Evolutionary conservation across 2,888 invertebrate genomes (phyloP), one percentile per base, ranked within the genome.

Genomic region (Anthrax anthrax): DNA sequence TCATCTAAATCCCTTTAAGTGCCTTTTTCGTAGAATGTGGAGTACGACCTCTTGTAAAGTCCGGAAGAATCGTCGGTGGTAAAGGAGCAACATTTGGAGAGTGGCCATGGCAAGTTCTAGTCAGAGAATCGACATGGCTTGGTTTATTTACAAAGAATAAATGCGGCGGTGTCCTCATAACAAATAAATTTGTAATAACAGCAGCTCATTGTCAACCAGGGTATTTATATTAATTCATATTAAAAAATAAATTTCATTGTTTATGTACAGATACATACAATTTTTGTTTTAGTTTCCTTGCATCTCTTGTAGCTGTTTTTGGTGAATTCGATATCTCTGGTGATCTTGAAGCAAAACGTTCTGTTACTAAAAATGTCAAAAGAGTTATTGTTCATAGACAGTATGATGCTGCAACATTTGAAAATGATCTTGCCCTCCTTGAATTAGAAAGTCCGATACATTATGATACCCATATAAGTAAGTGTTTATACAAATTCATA

Each of bases 121-220:
- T 92, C 1, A 74, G 90, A 36, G 92, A 92, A 67, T 86, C 90
- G 2, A 91, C 91, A 0, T 92, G 91, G 91, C 71, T 92, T 39
- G 92, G 92, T 0, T 76, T 92, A 18, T 90, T 92, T 67, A 90
- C 90, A 42, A 92, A 92, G 67, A 92, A 92, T 69, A 92, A 92
- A 68, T 94, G 92, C 60, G 92, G 92, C 2, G 92, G 92, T 3
- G 92, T 94, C 0, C 75, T 94, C n/a, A 88, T 92, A 57, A 85
- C 87, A 34, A 82, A 76, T 57, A 78, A 79, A 64, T 91, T 81
- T 60, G 90, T 92, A 5, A 81, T 91, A 49, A 92, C 92, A 0
- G 92, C 92, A 0, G 92, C 92, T 0, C 92, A 94, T 75, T 94
- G 92, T 70, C 91, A 92, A 63, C 91, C 92, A 39, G 90, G 91